Evolutionary conservation across 1,140 invertebrate species (phyloP), one percentile per base, ranked within the genome.

Genomic region (Hetaerina americana): DNA sequence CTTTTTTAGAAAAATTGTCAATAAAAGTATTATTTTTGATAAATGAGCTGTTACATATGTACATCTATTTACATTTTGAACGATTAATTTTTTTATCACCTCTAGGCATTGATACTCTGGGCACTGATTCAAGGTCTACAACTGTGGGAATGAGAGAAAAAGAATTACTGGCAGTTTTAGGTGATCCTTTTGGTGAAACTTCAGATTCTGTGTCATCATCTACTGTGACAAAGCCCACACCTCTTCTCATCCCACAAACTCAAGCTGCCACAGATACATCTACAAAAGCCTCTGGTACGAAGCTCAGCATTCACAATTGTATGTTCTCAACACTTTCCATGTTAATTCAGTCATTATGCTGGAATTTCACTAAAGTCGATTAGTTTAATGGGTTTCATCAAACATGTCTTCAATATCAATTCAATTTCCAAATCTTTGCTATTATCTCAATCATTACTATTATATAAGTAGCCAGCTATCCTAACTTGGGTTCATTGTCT

Each of bases 141-240:
- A 12, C n/a, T n/a, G n/a, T n/a, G n/a, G n/a, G n/a, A n/a, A n/a
- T 57, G 22, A 18, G 15, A 57, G 40, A n/a, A 12, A 57, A 57
- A 12, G 40, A 57, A n/a, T 57, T 57, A n/a, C 40, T 18, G 40
- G 15, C 40, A 77, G 84, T 85, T 70, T 76, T 88, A 25, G 87
- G 85, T 73, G 87, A 89, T 80, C 87, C 88, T 75, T 88, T 89
- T 77, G 84, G 79, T 67, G 80, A 81, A 28, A 75, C 84, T 66
- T 80, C 76, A 72, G 79, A 80, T 71, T 73, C 81, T 22, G 78
- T 66, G 0, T 27, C 27, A 22, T 26, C 57, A 2, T 26, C 71
- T 29, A n/a, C 57, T 5, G 12, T 15, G 26, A 15, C 10, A 18
- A 57, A 57, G 40, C 15, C 40, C 15, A 12, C 40, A 18, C 40